phyloP scores from a whole-genome alignment of 2,797 vertebrate species.

The Cyclopterus lumpus region DNA sequence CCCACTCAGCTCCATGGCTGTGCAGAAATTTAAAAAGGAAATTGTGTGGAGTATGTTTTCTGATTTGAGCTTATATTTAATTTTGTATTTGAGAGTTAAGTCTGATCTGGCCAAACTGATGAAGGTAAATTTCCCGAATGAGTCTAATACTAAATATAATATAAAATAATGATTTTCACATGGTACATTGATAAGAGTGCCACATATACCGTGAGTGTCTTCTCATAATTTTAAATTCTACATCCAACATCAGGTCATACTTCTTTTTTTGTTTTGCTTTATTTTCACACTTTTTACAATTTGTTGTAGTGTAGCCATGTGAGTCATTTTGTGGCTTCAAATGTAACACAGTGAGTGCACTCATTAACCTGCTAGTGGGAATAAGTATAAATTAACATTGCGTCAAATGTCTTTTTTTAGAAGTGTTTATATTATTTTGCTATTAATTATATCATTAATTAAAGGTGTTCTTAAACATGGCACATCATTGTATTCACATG shows the following conservation, averaged over 20 bases:
- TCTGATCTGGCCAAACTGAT: constrained; percentile 19
- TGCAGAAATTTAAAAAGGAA: constrained; percentile 52
- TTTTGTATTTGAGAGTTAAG: constrained; percentile 20
- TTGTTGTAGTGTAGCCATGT: neutral
- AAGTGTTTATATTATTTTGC: neutral
- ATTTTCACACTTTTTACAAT: neutral
- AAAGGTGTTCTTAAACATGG: neutral
- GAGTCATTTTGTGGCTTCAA: neutral
- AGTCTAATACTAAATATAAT: constrained; percentile 7
- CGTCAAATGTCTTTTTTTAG: neutral
- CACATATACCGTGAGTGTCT: neutral
- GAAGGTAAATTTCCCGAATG: constrained; percentile 18
- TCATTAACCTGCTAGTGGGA: neutral
- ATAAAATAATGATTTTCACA: constrained; percentile 8
- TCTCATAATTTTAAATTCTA: constrained; percentile 12
- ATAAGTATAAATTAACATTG: neutral
- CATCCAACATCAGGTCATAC: neutral
- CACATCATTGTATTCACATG: neutral
- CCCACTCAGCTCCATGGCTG: constrained; percentile 62
- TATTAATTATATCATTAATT: neutral
- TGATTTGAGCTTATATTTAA: constrained; percentile 34
- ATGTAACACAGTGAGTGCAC: neutral
- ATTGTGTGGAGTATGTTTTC: constrained; percentile 41
- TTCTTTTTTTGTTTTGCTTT: neutral
- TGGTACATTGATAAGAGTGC: neutral